Evolutionary conservation across 2,113 vertebrate genomes (phyloP).

Genomic region (Tenebrosternarchus preto): DNA sequence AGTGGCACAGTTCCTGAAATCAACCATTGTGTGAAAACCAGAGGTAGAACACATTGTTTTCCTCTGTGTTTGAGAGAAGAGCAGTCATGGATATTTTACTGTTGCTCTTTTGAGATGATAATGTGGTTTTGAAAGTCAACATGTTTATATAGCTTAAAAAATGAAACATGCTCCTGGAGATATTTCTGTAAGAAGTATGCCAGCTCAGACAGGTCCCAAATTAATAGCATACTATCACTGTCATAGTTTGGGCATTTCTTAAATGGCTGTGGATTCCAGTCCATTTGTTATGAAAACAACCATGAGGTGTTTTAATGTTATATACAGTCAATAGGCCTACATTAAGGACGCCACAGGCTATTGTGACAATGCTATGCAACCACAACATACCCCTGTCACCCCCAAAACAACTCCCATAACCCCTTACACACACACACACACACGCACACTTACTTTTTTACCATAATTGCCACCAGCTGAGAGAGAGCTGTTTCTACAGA

Average conservation of each 20-base stretch:
- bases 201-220: no score
- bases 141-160: conserved; percentile 14
- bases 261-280: conserved; percentile 31
- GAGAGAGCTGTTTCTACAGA: conserved; percentile 37
- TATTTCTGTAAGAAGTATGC: conserved; percentile 33
- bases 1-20: conserved; percentile 12
- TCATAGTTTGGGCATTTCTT: conserved; percentile 35
- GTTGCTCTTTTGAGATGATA: conserved; percentile 29
- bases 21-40: background rate
- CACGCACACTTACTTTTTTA: conserved; percentile 34
- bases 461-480: conserved; percentile 62
- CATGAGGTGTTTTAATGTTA: conserved; percentile 49
- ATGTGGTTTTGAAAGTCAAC: conserved; percentile 27
- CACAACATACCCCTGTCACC: conserved; percentile 46
- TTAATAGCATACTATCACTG: conserved; percentile 38
- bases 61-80: background rate
- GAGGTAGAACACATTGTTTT: background rate
- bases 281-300: conserved; percentile 53
- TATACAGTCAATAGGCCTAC: conserved; percentile 42
- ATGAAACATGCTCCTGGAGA: background rate
- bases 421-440: conserved; percentile 31
- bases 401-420: conserved; percentile 39
- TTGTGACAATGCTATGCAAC: conserved; percentile 52
- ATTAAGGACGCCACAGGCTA: conserved; percentile 44
- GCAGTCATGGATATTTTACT: conserved; percentile 7